Conservation (phyloP, 2,888 invertebrate species). For the Eupithecia pulchellata region DNA sequence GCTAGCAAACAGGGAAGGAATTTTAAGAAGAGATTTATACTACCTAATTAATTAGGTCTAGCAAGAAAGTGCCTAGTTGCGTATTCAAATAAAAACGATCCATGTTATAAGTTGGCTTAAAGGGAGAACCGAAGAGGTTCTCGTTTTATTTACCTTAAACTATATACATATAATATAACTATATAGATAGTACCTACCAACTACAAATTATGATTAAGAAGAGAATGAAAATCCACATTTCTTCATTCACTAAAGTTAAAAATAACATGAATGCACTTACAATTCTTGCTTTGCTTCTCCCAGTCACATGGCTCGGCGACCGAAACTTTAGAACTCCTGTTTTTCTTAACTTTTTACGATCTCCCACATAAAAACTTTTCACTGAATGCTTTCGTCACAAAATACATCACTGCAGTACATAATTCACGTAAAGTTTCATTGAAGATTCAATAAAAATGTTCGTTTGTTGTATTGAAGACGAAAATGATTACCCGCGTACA, state of each 20-base stretch:
- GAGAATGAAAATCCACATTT: slow-evolving; percentile 10
- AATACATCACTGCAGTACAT: slow-evolving; percentile 59
- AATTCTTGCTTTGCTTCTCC: slow-evolving; percentile 69
- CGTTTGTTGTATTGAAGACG: slow-evolving; percentile 49
- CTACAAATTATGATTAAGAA: no score
- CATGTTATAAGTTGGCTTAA: no score
- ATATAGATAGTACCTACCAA: no score
- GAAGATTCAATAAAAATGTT: slow-evolving; percentile 43
- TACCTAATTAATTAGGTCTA: no score
- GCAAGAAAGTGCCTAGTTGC: no score
- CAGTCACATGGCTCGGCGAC: slow-evolving; percentile 80
- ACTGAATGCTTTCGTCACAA: slow-evolving; percentile 62
- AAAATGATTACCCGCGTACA: slow-evolving; percentile 37
- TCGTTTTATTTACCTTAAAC: not conserved
- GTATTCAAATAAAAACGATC: no score
- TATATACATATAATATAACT: no score
- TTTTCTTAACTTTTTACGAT: slow-evolving; percentile 69
- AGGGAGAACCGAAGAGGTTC: not conserved
- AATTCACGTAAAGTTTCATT: slow-evolving; percentile 49
- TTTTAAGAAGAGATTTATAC: no score
- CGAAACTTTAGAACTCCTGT: slow-evolving; percentile 74
- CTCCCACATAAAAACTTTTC: slow-evolving; percentile 63
- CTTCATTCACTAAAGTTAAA: slow-evolving; percentile 33
- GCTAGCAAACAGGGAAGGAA: not conserved
- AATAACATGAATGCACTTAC: slow-evolving; percentile 65